phyloP scores from a whole-genome alignment of 2,797 vertebrate genomes.

The Periophthalmus magnuspinnatus region DNA sequence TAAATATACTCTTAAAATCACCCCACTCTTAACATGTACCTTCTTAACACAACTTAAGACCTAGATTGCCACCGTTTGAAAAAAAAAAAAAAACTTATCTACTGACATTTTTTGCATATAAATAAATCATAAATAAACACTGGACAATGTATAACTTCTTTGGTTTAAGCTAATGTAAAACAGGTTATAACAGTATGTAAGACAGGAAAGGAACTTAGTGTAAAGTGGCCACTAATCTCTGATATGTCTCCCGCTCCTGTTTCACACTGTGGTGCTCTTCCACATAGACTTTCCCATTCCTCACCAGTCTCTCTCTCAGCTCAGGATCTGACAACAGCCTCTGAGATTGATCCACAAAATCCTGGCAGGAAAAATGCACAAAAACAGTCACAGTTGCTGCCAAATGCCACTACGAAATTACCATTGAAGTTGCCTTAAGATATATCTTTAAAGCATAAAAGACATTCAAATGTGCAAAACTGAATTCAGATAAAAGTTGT shows the following conservation, averaged over 20 bases:
- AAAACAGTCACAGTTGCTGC: conserved; percentile 49
- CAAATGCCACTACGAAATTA: conserved; percentile 50
- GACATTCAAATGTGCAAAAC: conserved; percentile 44
- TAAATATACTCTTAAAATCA: not conserved
- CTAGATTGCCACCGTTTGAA: not conserved
- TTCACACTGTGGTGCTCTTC: conserved; percentile 75
- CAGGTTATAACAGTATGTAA: not conserved
- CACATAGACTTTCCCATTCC: conserved; percentile 81
- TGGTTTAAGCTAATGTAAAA: conserved; percentile 3
- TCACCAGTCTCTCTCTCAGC: conserved; percentile 76
- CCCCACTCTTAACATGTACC: not conserved
- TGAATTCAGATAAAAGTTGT: conserved; percentile 44
- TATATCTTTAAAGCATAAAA: conserved; percentile 44
- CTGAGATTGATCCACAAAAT: conserved; percentile 86
- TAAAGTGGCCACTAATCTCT: conserved; percentile 75
- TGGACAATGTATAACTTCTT: not conserved
- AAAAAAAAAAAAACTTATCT: not conserved
- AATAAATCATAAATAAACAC: not conserved
- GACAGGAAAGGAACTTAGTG: conserved; percentile 20
- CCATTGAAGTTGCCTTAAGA: conserved; percentile 53
- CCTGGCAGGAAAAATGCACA: conserved; percentile 74
- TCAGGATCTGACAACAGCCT: conserved; percentile 78
- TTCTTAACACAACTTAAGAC: not conserved
- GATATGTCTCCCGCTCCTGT: conserved; percentile 83
- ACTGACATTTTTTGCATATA: not conserved